Evolutionary conservation across 2,113 vertebrate species (phyloP).

Genomic region (Melospiza georgiana): DNA sequence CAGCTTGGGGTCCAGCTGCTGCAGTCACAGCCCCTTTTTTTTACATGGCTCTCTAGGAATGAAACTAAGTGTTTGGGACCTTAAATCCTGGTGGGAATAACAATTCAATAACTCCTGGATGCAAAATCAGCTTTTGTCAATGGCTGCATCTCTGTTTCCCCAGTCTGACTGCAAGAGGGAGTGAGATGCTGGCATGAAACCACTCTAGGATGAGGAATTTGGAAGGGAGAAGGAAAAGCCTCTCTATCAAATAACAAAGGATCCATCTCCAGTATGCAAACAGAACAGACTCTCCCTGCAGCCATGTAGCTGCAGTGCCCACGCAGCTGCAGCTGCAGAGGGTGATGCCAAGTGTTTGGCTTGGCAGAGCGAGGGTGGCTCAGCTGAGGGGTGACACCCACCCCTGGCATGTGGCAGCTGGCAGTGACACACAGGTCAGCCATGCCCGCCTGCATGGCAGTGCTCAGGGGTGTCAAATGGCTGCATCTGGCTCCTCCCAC

Average conservation of each 20-base stretch:
- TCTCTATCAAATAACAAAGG: neutral
- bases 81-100: neutral
- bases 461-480: neutral
- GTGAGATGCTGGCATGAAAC: neutral
- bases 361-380: neutral
- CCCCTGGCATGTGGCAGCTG: fast-evolving
- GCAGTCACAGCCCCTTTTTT: neutral
- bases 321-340: neutral
- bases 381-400: neutral
- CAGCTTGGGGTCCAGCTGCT: neutral
- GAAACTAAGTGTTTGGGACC: neutral
- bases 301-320: neutral
- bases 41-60: neutral
- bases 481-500: neutral
- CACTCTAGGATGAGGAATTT: neutral
- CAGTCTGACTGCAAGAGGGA: neutral
- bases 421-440: neutral
- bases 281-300: neutral
- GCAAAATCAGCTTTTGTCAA: neutral
- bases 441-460: fast-evolving
- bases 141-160: neutral
- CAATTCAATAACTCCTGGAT: neutral
- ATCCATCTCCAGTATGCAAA: neutral
- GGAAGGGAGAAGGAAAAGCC: neutral
- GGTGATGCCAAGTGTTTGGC: neutral